phyloP scores from a whole-genome alignment of 2,113 vertebrate species.

The Cochlearius cochlearius region DNA sequence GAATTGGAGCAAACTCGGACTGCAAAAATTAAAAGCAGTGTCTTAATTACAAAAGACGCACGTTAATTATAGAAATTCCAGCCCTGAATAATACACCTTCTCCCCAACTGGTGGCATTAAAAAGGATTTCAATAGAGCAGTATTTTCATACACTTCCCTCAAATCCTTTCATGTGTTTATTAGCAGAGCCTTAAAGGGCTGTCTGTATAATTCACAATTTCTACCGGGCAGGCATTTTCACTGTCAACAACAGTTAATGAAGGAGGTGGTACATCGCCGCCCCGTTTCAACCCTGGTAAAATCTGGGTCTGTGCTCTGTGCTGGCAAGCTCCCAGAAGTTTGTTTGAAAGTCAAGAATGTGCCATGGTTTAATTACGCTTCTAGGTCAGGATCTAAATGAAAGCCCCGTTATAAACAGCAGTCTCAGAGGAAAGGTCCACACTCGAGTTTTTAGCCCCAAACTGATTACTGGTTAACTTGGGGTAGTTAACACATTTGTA shows the following conservation, averaged over 20 bases:
- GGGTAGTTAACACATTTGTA: constrained; percentile 49
- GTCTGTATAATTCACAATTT: not conserved
- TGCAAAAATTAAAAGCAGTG: not conserved
- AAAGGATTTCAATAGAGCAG: not conserved
- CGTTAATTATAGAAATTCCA: not conserved
- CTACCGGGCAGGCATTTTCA: constrained; percentile 4
- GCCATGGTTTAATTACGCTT: constrained; percentile 23
- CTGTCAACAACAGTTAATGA: constrained; percentile 20
- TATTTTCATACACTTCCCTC: not conserved
- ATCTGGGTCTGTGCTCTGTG: constrained; percentile 6
- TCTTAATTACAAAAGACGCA: not conserved
- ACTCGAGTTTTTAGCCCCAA: not conserved
- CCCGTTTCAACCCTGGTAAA: not conserved
- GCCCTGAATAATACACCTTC: not conserved
- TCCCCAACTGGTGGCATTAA: not conserved
- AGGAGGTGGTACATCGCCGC: constrained; percentile 19
- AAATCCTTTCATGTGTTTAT: constrained; percentile 40
- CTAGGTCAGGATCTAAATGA: constrained; percentile 36
- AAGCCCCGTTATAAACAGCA: constrained; percentile 50
- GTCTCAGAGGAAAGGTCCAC: constrained; percentile 39
- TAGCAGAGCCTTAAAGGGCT: not conserved
- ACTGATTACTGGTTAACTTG: constrained; percentile 6
- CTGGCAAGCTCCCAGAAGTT: constrained; percentile 50
- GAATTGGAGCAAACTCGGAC: not conserved
- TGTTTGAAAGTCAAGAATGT: constrained; percentile 58